Evolutionary conservation across 2,888 invertebrate genomes (phyloP).

Genomic region (Diploptera punctata): DNA sequence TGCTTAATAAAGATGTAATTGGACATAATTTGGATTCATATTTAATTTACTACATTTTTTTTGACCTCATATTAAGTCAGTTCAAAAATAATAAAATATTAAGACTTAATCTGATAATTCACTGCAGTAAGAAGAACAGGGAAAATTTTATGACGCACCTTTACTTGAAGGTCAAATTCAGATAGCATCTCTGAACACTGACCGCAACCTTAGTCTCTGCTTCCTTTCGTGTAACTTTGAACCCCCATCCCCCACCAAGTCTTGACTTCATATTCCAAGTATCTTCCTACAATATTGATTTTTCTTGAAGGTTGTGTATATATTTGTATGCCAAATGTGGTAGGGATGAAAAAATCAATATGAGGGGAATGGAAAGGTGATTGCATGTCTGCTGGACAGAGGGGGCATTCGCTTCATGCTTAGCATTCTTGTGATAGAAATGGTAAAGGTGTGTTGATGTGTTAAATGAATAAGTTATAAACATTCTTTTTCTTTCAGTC

Average conservation of each 20-base stretch:
- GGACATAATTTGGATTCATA: too few species aligned
- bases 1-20: too few species aligned
- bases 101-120: background rate
- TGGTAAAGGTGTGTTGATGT: background rate
- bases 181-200: background rate
- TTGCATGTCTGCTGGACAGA: background rate
- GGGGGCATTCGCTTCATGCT: background rate
- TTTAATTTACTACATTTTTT: too few species aligned
- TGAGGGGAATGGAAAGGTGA: background rate
- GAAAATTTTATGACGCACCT: background rate
- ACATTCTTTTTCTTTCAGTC: too few species aligned
- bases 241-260: background rate
- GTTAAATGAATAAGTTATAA: too few species aligned
- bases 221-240: background rate
- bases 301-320: constrained; percentile 5
- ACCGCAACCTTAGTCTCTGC: background rate
- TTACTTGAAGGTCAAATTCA: background rate
- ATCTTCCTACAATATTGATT: background rate
- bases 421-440: background rate
- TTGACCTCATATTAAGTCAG: too few species aligned
- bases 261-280: background rate
- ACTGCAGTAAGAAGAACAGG: background rate
- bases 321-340: background rate
- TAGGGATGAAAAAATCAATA: background rate
- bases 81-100: too few species aligned